Percentiles rank a stretch among this genome's conserved stretches.
phyloP scores from a whole-genome alignment of 2,113 vertebrate genomes.

The Lepidothrix coronata region DNA sequence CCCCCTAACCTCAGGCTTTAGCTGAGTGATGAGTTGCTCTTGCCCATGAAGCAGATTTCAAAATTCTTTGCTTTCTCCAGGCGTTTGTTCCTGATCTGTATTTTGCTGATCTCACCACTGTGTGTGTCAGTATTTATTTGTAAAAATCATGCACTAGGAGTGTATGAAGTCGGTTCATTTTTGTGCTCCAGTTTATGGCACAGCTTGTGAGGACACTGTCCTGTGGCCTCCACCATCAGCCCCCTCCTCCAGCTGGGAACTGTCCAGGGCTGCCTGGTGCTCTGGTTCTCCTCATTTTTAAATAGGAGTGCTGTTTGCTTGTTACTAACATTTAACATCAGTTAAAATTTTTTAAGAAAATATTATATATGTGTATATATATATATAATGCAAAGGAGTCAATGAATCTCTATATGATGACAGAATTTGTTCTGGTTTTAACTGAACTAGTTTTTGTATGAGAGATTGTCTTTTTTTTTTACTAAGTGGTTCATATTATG shows the following conservation, averaged over 20 bases:
- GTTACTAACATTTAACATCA: background rate
- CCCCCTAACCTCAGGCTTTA: background rate
- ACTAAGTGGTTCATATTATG: background rate
- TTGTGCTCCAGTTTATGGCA: background rate
- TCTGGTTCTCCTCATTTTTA: background rate
- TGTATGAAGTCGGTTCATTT: background rate
- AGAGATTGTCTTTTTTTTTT: background rate
- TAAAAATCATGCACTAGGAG: background rate
- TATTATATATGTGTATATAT: background rate
- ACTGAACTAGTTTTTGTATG: background rate
- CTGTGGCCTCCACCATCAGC: background rate
- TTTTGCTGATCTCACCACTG: background rate
- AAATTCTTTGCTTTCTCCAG: background rate
- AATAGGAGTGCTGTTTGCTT: background rate
- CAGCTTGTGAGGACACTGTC: background rate
- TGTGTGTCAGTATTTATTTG: background rate
- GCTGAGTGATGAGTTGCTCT: background rate
- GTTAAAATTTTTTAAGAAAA: background rate
- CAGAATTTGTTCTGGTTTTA: background rate
- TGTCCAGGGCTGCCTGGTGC: background rate
- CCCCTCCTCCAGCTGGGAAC: rapidly evolving
- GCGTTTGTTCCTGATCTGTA: background rate
- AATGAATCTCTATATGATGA: background rate
- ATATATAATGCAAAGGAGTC: background rate
- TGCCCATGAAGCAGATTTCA: background rate